A percentile compares a stretch with the other conserved stretches of the same genome.
These are phyloP conservation scores for Thereuonema tuberculata DNA, from an alignment of 1,140 invertebrate species.

Conservation along the genomic window DNA sequence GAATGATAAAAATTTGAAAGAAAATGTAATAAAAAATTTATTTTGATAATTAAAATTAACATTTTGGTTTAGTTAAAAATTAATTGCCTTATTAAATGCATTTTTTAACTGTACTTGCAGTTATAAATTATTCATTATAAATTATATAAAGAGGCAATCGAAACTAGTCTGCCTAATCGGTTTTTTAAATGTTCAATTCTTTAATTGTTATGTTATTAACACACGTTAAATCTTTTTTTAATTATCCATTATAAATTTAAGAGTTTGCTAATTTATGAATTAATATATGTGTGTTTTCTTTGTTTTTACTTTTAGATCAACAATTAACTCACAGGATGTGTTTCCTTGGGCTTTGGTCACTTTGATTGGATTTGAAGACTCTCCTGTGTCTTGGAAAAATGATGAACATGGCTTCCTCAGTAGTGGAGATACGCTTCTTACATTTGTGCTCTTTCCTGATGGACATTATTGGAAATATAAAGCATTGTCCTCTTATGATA, in stretches of 20 bases:
- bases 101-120: too few relatives aligned
- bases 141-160: too few relatives aligned
- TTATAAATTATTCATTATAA: too few relatives aligned
- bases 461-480: background rate
- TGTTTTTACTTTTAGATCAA: background rate
- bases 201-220: background rate
- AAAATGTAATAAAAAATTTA: too few relatives aligned
- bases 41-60: too few relatives aligned
- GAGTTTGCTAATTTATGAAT: too few relatives aligned
- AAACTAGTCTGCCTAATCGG: too few relatives aligned
- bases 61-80: too few relatives aligned
- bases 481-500: background rate
- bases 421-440: background rate
- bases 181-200: background rate
- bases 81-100: too few relatives aligned
- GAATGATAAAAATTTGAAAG: too few relatives aligned
- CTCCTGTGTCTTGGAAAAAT: background rate
- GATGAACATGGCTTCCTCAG: background rate
- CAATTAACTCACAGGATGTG: background rate
- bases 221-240: background rate
- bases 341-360: background rate
- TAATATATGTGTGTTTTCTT: too few relatives aligned
- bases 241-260: background rate
- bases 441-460: background rate
- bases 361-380: background rate